Evolutionary conservation across 2,888 invertebrate genomes (phyloP), one percentile per base, ranked within the genome.

Genomic region (Apodemia zela): DNA sequence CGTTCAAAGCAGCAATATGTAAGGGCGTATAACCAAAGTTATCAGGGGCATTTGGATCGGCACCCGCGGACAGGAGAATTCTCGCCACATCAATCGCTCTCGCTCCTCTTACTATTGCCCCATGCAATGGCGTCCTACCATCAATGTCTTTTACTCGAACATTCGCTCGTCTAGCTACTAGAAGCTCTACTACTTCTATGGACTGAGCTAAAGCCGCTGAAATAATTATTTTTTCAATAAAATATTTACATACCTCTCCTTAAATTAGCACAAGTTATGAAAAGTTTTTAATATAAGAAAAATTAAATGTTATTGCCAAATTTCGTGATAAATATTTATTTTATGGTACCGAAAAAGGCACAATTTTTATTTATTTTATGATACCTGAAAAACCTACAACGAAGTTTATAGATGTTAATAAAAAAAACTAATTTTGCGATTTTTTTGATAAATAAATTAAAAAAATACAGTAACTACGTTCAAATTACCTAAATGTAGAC

Each of bases 21-120:
- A 97, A 81, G 0, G 97, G 95, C 0, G 97, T 96, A 76, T 97
- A 97, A n/a, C 97, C 97, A 74, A 95, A 96, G 70, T 94, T 93
- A 75, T 97, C 97, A 0, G 96, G 92, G 70, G 93, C 94, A 79
- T 97, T 97, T 1, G 96, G 95, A 75, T 94, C 93, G 0, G 95
- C 95, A 0, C 95, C 95, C 0, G 93, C 94, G 21, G 92, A 92
- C 17, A 96, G 81, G 3, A 96, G 81, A 0, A 94, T 78, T 65
- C 94, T 87, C 6, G 96, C 95, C 64, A 95, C 95, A 69, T 96
- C 96, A 66, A 94, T 93, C 0, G 94, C 93, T 21, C 95, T 81
- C 0, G 95, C 94, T 47, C 96, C 95, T 80, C 96, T 94, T 0
- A 96, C 96, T 61, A 97, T 96, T 11, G 96, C 95, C 3, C 96